Percentiles rank a stretch among this genome's conserved stretches.
These are phyloP conservation scores for Drosophila villosipedis DNA, from an alignment of 2,888 invertebrate species.

Conservation along the genomic window DNA sequence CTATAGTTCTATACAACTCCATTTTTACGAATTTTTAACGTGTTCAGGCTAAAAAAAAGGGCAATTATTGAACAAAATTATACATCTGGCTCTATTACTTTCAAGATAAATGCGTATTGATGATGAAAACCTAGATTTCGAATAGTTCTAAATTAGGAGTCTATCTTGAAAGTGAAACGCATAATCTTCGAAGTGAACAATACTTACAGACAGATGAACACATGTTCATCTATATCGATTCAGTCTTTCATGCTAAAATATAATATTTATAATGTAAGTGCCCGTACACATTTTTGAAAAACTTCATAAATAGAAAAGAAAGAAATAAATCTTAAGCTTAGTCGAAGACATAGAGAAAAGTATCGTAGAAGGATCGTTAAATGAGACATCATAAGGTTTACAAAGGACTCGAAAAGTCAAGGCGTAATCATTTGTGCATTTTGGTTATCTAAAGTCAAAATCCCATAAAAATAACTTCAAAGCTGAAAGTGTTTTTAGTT, in stretches of 20 bases:
- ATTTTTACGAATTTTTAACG: background rate
- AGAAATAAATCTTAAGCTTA: background rate
- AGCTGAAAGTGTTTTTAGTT: background rate
- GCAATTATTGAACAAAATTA: background rate
- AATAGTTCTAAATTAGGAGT: background rate
- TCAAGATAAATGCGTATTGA: background rate
- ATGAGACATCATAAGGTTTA: background rate
- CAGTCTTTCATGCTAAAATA: background rate
- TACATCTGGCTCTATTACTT: background rate
- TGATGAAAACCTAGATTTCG: background rate
- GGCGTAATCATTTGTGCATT: background rate
- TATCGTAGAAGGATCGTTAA: background rate
- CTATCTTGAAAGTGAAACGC: background rate
- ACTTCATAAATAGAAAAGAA: too few relatives aligned
- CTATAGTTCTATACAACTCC: background rate
- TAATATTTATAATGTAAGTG: background rate
- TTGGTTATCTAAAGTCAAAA: background rate
- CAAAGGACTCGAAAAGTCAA: background rate
- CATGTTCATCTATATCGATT: background rate
- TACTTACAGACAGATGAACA: background rate
- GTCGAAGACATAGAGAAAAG: background rate
- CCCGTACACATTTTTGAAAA: background rate
- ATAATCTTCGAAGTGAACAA: background rate
- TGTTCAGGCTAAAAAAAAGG: background rate
- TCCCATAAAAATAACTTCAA: background rate